Evolutionary conservation across 2,888 invertebrate genomes (phyloP), one percentile per base, ranked within the genome.

Genomic region (Rotaria magnacalcarata): DNA sequence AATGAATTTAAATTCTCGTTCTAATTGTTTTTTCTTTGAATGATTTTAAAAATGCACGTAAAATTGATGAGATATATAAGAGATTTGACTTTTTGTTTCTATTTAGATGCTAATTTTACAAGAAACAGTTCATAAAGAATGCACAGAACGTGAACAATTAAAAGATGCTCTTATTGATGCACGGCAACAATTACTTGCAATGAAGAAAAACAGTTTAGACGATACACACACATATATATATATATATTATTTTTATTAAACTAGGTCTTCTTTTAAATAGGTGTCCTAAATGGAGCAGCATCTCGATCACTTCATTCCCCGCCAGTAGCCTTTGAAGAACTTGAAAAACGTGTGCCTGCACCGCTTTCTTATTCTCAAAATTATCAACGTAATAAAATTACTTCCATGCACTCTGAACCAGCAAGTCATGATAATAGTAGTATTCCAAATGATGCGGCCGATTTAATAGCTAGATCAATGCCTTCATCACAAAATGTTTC

Each of bases 121-220:
- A 85, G 86, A 86, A 34, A 86, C 85, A 14, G 86, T 86, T 34
- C 85, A 85, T 58, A 80, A 43, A 54, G 86, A 86, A 80, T 86
- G 86, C 60, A 50, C 85, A 43, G 86, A 86, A 85, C 54, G 86
- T 34, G 85, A 86, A 85, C 85, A 86, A 67, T 60, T 86, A 47
- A 43, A 85, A 74, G 86, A 86, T 56, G 75, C 80, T 80, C 34
- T 86, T 16, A 74, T 85, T 19, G 56, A 56, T 34, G 85, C 85
- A 2, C 74, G 85, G 47, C 74, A 86, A 58, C 85, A 86, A 52
- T 47, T 86, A 27, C 67, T 86, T 24, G 19, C 27, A 11, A 75
- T 85, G 6, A 86, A 85, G 24, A 86, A 86, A 52, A 86, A 85
- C 52, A 54, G 80, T 80, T 54, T 19, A 19, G 54, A 54, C 19